phyloP scores from a whole-genome alignment of 2,113 vertebrate genomes.

The Sterrhoptilus dennistouni region DNA sequence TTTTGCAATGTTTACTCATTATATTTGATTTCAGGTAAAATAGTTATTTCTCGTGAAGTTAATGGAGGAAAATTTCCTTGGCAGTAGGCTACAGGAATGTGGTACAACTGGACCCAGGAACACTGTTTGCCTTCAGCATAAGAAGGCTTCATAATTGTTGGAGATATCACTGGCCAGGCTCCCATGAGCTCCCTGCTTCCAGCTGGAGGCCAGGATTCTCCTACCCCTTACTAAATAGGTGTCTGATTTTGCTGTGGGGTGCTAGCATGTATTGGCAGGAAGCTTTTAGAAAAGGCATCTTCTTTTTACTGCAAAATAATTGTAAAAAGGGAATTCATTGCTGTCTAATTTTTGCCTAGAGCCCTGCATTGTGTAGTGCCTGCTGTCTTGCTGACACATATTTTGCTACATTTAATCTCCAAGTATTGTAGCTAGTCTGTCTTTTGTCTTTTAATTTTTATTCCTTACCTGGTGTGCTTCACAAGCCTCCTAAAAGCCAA shows the following conservation, averaged over 20 bases:
- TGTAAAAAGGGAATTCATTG: not conserved
- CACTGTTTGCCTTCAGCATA: not conserved
- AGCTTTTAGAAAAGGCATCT: not conserved
- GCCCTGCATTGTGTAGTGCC: not conserved
- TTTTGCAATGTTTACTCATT: not conserved
- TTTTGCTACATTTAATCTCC: not conserved
- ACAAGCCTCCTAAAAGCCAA: not conserved
- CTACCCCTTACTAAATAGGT: not conserved
- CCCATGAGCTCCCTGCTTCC: not conserved
- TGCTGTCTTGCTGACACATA: not conserved
- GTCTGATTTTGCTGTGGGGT: not conserved
- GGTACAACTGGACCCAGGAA: not conserved
- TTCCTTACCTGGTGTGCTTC: not conserved
- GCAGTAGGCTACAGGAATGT: not conserved
- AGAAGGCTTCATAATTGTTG: not conserved
- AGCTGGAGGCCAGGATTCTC: not conserved
- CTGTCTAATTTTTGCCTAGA: not conserved
- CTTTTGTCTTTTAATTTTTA: not conserved
- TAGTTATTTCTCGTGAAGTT: not conserved
- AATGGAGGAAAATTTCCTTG: not conserved
- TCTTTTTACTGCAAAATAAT: not conserved
- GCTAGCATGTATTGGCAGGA: not conserved
- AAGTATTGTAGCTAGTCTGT: not conserved
- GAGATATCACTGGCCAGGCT: not conserved
- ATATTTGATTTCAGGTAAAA: not conserved